Conservation (phyloP, 53 echinoderm and acorn worm genomes). For the Henricia sp. region DNA sequence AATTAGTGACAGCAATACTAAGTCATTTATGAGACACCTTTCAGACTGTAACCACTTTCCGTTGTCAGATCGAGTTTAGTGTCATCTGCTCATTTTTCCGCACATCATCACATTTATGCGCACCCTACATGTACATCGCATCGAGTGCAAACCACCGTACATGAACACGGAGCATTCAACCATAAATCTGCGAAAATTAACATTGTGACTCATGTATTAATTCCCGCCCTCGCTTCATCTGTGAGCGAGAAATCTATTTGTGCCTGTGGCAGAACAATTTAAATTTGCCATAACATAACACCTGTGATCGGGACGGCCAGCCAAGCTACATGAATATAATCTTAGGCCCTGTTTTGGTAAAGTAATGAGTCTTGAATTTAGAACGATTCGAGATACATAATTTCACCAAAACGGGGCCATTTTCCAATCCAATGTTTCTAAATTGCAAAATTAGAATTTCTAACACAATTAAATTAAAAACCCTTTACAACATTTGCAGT, state of each 20-base stretch:
- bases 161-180: not conserved
- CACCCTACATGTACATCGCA: not conserved
- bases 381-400: no score
- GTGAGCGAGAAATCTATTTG: not conserved
- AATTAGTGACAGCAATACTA: no score
- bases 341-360: no score
- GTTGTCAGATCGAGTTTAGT: conserved; percentile 1
- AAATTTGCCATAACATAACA: not conserved
- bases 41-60: not conserved
- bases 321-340: not conserved
- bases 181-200: conserved; percentile 17
- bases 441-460: no score
- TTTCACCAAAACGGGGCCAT: no score
- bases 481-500: no score
- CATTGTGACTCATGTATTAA: conserved; percentile 23
- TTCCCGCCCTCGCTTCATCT: not conserved
- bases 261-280: not conserved
- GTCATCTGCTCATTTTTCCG: not conserved
- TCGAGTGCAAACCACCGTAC: no score
- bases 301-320: not conserved
- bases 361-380: no score
- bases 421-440: no score
- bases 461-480: no score
- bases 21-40: not conserved
- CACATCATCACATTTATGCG: conserved; percentile 17